Base-by-base conservation (phyloP, 2,113 vertebrate genomes). In the Cettia cetti region DNA sequence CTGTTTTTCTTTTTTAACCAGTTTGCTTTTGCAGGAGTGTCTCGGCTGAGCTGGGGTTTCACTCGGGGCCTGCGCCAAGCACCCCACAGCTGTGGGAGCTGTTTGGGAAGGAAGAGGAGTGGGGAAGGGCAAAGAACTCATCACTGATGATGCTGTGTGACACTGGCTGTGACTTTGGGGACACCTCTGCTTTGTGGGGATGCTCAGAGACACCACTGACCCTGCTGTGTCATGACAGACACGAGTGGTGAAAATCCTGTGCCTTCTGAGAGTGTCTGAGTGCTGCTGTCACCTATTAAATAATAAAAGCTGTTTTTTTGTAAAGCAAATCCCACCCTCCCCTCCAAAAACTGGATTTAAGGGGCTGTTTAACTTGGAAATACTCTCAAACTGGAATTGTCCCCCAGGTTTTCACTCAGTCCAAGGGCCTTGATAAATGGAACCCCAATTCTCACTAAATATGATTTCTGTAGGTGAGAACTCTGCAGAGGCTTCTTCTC, bases 71-170 rank as follows among this genome's bases (percentile, higher is more conserved):
- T 0, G 30, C 3, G 35, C 69, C 47, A 4, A 26, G 14, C 56
- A 4, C 45, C 56, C 21, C 52, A 4, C 26, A 6, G 64, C 82
- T 56, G 72, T 3, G 52, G 40, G 78, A 61, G 9, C 61, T 2
- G 1, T 1, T 15, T 3, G 10, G 14, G 47, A 6, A 18, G 19
- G 60, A 2, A 1, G 7, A 30, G 57, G 2, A n/a, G 5, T 0
- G 45, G 37, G 45, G 2, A 5, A 65, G 10, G 30, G n/a, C 65
- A 6, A 18, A 44, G 30, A 1, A 15, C 2, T 10, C 6, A 0
- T 13, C 11, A 0, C 13, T 3, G 2, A 0, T 11, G 5, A 3
- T 3, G 11, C 42, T 8, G n/a, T 3, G 53, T 9, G 61, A 20
- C 4, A 3, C 21, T 47, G 40, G 1, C 40, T 10, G 45, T 4